A percentile compares a stretch with the other conserved stretches of the same genome.
Conservation (phyloP, 2,797 vertebrate species). For the Pygocentrus nattereri region DNA sequence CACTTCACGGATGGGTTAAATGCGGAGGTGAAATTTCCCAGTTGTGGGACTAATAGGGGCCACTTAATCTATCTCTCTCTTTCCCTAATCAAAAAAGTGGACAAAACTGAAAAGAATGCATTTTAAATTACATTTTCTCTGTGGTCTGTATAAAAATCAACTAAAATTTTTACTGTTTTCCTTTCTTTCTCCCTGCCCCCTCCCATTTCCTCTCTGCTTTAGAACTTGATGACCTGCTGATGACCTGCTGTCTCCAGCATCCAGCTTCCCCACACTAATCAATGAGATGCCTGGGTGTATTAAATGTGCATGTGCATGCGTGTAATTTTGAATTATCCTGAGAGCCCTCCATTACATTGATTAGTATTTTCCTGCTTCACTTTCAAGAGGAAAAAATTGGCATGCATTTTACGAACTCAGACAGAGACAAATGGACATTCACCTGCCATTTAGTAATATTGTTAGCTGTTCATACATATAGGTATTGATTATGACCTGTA, state of each 20-base stretch:
- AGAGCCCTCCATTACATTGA: conserved; percentile 45
- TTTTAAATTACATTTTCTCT: background rate
- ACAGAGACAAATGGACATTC: background rate
- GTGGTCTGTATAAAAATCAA: no score
- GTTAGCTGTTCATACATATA: background rate
- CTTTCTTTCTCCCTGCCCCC: background rate
- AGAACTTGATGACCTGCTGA: conserved; percentile 29
- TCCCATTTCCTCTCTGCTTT: conserved; percentile 11
- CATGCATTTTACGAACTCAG: background rate
- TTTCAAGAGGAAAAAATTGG: background rate
- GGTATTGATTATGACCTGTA: background rate
- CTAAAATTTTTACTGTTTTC: background rate
- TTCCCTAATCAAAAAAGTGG: no score
- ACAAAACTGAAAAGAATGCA: background rate
- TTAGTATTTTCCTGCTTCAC: conserved; percentile 7
- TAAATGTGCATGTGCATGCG: conserved; percentile 14
- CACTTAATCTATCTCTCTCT: no score
- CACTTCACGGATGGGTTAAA: no score
- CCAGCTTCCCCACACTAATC: conserved; percentile 39
- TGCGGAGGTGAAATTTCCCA: no score
- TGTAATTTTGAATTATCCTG: conserved; percentile 35
- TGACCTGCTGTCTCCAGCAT: conserved; percentile 25
- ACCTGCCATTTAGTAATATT: background rate
- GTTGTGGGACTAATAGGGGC: no score
- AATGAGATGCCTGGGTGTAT: conserved; percentile 38